Evolutionary conservation across 1,140 invertebrate species (phyloP), one percentile per base, ranked within the genome.

Genomic region (Drosophila teissieri): DNA sequence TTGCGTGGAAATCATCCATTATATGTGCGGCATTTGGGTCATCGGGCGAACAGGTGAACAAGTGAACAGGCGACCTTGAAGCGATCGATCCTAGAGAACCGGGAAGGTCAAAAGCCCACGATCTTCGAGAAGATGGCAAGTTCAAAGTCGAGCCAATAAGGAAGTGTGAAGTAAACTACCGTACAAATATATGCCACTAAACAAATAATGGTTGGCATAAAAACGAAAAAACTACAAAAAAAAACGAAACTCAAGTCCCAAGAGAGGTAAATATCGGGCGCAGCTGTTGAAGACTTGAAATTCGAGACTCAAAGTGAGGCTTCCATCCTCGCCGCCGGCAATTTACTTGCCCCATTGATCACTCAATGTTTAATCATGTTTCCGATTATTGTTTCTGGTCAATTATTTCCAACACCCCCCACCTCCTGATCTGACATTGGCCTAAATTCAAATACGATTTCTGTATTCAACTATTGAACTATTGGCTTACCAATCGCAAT

Each of bases 101-200:
- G 34, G 54, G 37, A 73, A 73, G 70, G 77, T 75, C 70, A 75
- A 62, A n/a, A 53, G 55, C 58, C 54, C 67, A 69, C 65, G 68
- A 72, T 72, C 24, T 34, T 48, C 49, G 14, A 22, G 64, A 40
- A 48, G 52, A 70, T 70, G 54, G 48, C 72, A 83, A 84, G 80
- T 83, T 84, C 80, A 83, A 84, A 73, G 80, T 61, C 80, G 54
- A 75, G 57, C 46, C 34, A 73, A 78, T 46, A 73, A 64, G 65
- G 78, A 80, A 80, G 65, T 80, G 63, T 57, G 51, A 70, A 70
- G 51, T 70, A 49, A 62, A 54, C 48, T 51, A 49, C 39, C 54
- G 60, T 64, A 75, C 42, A 61, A 27, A 75, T 58, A 48, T 37
- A 15, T 31, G n/a, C 37, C 24, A 72, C 62, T 46, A 49, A n/a